Conservation (phyloP, 1,140 invertebrate genomes). For the Panagrolaimus sp. region DNA sequence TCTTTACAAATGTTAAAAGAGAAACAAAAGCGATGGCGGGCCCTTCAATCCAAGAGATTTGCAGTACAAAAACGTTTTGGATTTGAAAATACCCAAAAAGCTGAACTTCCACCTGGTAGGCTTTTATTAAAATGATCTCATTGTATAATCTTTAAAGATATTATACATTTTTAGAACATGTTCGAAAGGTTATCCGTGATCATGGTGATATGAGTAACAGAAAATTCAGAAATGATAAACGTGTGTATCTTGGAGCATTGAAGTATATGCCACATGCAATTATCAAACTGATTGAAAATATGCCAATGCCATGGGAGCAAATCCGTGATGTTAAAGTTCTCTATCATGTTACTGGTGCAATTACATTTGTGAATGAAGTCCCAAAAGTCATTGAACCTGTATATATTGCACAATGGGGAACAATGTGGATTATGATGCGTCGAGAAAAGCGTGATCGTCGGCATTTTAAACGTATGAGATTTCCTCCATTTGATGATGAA, state of each 20-base stretch:
- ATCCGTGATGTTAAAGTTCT: conserved; percentile 89
- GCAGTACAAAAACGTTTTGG: conserved; percentile 96
- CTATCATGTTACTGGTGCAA: conserved; percentile 72
- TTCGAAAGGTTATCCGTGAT: conserved; percentile 95
- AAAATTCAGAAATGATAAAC: conserved; percentile 96
- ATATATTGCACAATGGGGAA: conserved; percentile 98
- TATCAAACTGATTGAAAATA: conserved; percentile 95
- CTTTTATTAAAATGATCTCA: no score
- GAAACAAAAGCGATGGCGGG: conserved; percentile 91
- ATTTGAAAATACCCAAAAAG: conserved; percentile 96
- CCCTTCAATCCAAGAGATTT: conserved; percentile 92
- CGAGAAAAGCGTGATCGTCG: conserved; percentile 94
- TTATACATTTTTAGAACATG: conserved; percentile 70
- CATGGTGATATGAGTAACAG: conserved; percentile 99
- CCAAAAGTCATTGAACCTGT: conserved; percentile 98
- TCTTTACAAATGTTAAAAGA: conserved; percentile 47
- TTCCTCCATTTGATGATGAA: conserved; percentile 99
- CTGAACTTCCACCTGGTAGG: conserved; percentile 85
- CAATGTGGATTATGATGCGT: conserved; percentile 99
- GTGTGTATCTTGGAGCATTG: conserved; percentile 91
- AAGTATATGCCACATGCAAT: conserved; percentile 99
- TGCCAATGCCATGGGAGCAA: conserved; percentile 99
- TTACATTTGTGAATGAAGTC: conserved; percentile 99
- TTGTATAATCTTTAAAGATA: not conserved
- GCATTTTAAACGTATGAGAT: conserved; percentile 93